Base-by-base conservation (phyloP, 1,140 invertebrate species). In the Danaus melanippus region DNA sequence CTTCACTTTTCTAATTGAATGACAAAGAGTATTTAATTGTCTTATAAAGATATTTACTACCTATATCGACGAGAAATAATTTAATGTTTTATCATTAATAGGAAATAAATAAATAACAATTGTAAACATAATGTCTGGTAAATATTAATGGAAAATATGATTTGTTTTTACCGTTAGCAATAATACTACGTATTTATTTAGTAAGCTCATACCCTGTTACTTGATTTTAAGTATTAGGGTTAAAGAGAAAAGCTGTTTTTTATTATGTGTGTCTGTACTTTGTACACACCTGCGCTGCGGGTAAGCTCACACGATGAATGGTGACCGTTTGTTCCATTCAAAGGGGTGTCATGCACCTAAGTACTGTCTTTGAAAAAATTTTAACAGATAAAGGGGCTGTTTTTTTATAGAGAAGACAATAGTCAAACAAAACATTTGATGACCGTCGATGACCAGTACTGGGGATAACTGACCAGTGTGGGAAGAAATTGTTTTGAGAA, bases 381-480 rank as follows among this genome's bases (percentile, higher is more conserved):
- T 68, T 47, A 67, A 74, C 72, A 67, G 63, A 12, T 50, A 69
- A 76, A 73, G 72, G 80, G 81, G 74, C 75, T 71, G 67, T 72
- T 81, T 72, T 59, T 82, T 78, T 75, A 58, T 63, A 62, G 46
- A 40, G 65, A 64, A 76, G 71, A 77, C 73, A 79, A 76, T 71
- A 65, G 63, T 46, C 58, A 67, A 73, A 84, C 76, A 80, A 84
- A 78, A 59, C 51, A 64, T 74, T 73, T 71, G 79, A 85, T 85
- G 79, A 74, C 69, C 76, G 67, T 69, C 78, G 72, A 84, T 81
- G 80, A 80, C 79, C 78, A 76, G 74, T 80, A 77, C 76, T 63
- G 66, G 64, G 71, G 70, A 67, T 53, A 54, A 48, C 66, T 71
- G 69, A 66, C 66, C 71, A 64, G 62, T 67, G 65, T 68, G 66